phyloP scores from a whole-genome alignment of 2,797 vertebrate genomes.

The Oreochromis mossambicus region DNA sequence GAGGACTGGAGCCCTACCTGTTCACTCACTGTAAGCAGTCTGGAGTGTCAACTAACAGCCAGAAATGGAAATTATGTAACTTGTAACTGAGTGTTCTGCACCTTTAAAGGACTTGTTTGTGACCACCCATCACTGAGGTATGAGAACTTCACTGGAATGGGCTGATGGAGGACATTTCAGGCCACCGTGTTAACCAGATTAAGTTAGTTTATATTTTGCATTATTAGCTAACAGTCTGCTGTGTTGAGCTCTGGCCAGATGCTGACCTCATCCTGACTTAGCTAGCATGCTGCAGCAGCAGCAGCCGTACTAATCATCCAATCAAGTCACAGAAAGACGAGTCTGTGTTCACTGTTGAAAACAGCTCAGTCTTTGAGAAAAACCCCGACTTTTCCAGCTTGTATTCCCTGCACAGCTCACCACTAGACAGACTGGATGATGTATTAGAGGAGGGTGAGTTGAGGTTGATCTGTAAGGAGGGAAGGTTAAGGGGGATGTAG shows the following conservation, averaged over 20 bases:
- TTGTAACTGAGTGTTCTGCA: not conserved
- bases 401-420: constrained; percentile 9
- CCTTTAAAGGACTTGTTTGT: not conserved
- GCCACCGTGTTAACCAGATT: constrained; percentile 31
- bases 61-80: constrained; percentile 12
- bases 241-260: constrained; percentile 33
- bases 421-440: constrained; percentile 2
- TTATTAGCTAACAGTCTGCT: constrained; percentile 38
- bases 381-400: constrained; percentile 9
- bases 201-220: constrained; percentile 27
- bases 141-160: not conserved
- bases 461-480: constrained; percentile 1
- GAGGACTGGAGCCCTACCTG: constrained; percentile 45
- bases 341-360: constrained; percentile 41
- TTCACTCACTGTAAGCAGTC: constrained; percentile 14
- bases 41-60: constrained; percentile 14
- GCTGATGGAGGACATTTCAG: not conserved
- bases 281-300: constrained; percentile 22
- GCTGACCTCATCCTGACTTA: constrained; percentile 60
- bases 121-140: not conserved
- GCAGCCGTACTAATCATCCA: constrained; percentile 43
- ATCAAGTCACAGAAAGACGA: constrained; percentile 52
- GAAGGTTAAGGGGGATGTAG: constrained; percentile 28
- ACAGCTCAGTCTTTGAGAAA: constrained; percentile 44
- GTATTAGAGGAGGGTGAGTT: not conserved